phyloP scores from a whole-genome alignment of 35 echinoderm and acorn worm species.

The Ptychodera flava region DNA sequence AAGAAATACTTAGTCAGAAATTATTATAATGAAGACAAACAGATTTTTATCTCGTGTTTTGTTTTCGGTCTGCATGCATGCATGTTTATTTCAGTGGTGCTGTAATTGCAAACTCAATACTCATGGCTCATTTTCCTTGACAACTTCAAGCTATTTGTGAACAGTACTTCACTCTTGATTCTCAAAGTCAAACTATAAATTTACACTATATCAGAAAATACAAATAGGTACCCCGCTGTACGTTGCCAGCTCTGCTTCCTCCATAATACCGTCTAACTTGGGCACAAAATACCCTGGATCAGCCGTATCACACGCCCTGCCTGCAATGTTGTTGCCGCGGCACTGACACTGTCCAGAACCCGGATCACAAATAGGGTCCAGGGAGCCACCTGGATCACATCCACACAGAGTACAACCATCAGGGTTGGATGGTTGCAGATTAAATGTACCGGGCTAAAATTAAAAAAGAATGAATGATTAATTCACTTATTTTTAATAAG shows the following conservation, averaged over 20 bases:
- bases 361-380: conserved; percentile 38
- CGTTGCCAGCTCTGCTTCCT: conserved; percentile 50
- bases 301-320: conserved; percentile 50
- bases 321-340: conserved; percentile 28
- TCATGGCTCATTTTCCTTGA: no score
- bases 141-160: no score
- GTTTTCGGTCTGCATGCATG: no score
- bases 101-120: no score
- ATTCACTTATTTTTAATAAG: no score
- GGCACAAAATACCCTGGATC: conserved; percentile 62
- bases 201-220: no score
- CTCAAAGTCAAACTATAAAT: no score
- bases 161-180: no score
- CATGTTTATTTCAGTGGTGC: no score
- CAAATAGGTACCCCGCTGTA: conserved; percentile 29
- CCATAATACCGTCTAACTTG: conserved; percentile 47
- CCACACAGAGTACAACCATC: conserved; percentile 69
- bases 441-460: conserved; percentile 56
- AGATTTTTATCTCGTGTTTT: no score
- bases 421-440: conserved; percentile 37
- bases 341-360: conserved; percentile 50
- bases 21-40: no score
- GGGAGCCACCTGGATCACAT: conserved; percentile 55
- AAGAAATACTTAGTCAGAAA: no score
- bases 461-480: background rate